A percentile compares a stretch with the other conserved stretches of the same genome.
These are phyloP conservation scores for Octonoba sinensis DNA, from an alignment of 2,888 invertebrate genomes.

Conservation along the genomic window DNA sequence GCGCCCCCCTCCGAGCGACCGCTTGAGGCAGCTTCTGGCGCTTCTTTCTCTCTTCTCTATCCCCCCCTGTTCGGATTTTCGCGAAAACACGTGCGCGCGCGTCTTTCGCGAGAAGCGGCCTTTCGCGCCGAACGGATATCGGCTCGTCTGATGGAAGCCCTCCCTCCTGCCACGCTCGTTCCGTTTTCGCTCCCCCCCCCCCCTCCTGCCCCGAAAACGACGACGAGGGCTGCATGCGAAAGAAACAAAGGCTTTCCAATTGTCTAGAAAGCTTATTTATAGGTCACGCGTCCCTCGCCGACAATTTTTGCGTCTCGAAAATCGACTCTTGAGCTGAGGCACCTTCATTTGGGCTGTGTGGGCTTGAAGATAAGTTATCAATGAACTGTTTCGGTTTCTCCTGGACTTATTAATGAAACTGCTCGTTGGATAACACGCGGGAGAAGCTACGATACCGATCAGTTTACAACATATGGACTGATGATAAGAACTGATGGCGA, in stretches of 20 bases:
- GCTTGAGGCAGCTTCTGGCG: constrained; percentile 38
- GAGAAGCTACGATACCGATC: too few species aligned
- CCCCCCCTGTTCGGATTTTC: constrained; percentile 48
- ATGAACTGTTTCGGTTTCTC: too few species aligned
- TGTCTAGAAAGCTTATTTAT: constrained; percentile 63
- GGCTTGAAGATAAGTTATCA: too few species aligned
- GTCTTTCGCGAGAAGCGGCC: constrained; percentile 55
- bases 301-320: too few species aligned
- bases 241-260: constrained; percentile 63
- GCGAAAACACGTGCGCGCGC: constrained; percentile 62
- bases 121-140: constrained; percentile 63
- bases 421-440: too few species aligned
- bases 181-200: background rate
- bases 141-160: constrained; percentile 52
- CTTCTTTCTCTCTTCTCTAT: constrained; percentile 1
- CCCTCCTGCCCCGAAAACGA: constrained; percentile 21
- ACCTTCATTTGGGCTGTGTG: too few species aligned
- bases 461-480: too few species aligned
- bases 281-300: constrained; percentile 31
- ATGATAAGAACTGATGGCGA: too few species aligned
- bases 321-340: too few species aligned
- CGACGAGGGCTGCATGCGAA: constrained; percentile 59
- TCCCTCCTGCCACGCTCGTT: constrained; percentile 12
- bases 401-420: too few species aligned
- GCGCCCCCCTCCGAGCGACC: constrained; percentile 7